A percentile compares a stretch with the other conserved stretches of the same genome.
These are phyloP conservation scores for Mus spretus DNA, from an alignment of 2,797 vertebrate genomes.

Conservation along the genomic window DNA sequence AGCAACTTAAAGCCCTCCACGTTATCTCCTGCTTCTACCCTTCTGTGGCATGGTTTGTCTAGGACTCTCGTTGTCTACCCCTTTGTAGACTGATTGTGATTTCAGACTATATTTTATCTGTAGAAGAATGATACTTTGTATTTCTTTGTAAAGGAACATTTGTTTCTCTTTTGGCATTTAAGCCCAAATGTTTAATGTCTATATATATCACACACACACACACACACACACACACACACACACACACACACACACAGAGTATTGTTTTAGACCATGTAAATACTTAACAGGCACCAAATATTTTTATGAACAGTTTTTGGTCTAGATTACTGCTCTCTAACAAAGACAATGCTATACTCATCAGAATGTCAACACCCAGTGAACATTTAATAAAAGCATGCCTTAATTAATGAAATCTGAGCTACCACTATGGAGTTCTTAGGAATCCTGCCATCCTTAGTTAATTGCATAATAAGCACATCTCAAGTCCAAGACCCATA, in stretches of 20 bases:
- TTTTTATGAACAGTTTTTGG: constrained; percentile 8
- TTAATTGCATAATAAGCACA: constrained; percentile 65
- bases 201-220: no score
- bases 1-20: neutral
- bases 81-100: neutral
- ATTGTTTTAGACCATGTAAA: neutral
- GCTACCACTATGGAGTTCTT: constrained; percentile 21
- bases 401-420: constrained; percentile 61
- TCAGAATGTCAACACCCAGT: neutral
- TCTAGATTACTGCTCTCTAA: neutral
- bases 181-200: constrained; percentile 27
- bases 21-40: neutral
- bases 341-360: neutral
- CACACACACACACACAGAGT: no score
- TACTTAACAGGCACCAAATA: neutral
- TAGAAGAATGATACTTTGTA: neutral
- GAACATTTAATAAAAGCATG: constrained; percentile 59
- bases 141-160: neutral
- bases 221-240: neutral
- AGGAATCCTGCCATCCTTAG: constrained; percentile 33
- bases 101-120: constrained; percentile 13
- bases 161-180: constrained; percentile 51
- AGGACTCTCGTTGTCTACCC: neutral
- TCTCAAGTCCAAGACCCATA: constrained; percentile 1
- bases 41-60: neutral